Evolutionary conservation across 2,797 vertebrate species (phyloP).

Genomic region (Gastrophryne carolinensis): DNA sequence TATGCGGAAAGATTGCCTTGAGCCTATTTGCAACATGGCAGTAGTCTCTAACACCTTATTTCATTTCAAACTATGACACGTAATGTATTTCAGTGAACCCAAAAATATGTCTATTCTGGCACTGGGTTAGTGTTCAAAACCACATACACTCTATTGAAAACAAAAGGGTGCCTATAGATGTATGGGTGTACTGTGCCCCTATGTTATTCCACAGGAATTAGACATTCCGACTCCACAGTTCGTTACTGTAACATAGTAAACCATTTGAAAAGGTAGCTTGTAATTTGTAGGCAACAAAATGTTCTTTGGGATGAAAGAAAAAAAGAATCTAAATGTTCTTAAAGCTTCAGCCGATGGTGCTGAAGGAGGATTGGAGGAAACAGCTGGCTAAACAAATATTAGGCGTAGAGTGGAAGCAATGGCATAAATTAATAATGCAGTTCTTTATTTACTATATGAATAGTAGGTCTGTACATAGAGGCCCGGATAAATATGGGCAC

Average conservation of each 20-base stretch:
- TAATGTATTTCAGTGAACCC: background rate
- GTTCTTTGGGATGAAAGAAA: slow-evolving; percentile 60
- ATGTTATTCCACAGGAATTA: slow-evolving; percentile 69
- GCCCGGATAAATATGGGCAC: slow-evolving; percentile 53
- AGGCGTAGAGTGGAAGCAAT: slow-evolving; percentile 64
- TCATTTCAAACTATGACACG: too few relatives aligned
- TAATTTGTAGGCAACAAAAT: slow-evolving; percentile 68
- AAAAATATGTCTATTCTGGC: slow-evolving; percentile 2
- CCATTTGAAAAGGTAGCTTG: slow-evolving; percentile 65
- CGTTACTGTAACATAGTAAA: slow-evolving; percentile 59
- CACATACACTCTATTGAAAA: slow-evolving; percentile 42
- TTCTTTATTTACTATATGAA: slow-evolving; percentile 76
- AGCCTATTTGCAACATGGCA: too few relatives aligned
- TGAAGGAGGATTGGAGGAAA: slow-evolving; percentile 75
- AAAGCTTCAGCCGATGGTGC: slow-evolving; percentile 71
- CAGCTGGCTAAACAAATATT: slow-evolving; percentile 84
- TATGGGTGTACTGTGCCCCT: slow-evolving; percentile 50
- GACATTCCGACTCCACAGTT: slow-evolving; percentile 64
- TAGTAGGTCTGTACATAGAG: slow-evolving; percentile 62
- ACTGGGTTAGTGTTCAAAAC: background rate
- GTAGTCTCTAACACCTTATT: too few relatives aligned
- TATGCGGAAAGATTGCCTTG: too few relatives aligned
- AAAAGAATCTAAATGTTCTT: slow-evolving; percentile 59
- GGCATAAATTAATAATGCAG: slow-evolving; percentile 79
- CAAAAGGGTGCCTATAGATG: slow-evolving; percentile 44